Percentiles rank a stretch among this genome's conserved stretches.
These are phyloP conservation scores for Ephialtes manifestator DNA, from an alignment of 2,888 invertebrate species.

Conservation along the genomic window DNA sequence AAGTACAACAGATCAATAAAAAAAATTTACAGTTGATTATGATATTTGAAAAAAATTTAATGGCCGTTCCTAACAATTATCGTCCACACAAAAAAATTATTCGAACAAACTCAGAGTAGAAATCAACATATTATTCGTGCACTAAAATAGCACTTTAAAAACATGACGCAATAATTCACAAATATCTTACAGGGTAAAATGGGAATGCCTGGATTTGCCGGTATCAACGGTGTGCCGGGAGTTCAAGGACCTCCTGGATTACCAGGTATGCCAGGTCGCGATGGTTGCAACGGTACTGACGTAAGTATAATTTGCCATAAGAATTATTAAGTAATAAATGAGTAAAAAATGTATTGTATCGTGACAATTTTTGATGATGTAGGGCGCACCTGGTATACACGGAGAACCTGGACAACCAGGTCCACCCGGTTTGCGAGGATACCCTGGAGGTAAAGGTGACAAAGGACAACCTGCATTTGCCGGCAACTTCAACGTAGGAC, in stretches of 20 bases:
- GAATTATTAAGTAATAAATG: neutral
- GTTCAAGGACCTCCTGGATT: conserved; percentile 89
- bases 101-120: too few relatives aligned
- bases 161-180: neutral
- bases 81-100: neutral
- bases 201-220: conserved; percentile 95
- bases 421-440: conserved; percentile 92
- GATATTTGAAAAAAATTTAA: too few relatives aligned
- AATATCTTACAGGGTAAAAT: conserved; percentile 89
- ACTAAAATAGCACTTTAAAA: neutral
- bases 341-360: neutral
- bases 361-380: conserved; percentile 16
- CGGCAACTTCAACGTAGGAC: conserved; percentile 91
- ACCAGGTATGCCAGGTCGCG: conserved; percentile 94
- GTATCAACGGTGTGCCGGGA: conserved; percentile 91
- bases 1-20: too few relatives aligned
- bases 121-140: too few relatives aligned
- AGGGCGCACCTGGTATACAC: conserved; percentile 92
- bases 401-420: conserved; percentile 92
- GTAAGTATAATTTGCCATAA: conserved; percentile 87
- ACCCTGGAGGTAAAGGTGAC: conserved; percentile 90
- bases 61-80: neutral
- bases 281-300: conserved; percentile 98
- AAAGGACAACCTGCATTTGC: conserved; percentile 94
- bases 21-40: too few relatives aligned